Conservation (phyloP, 2,797 vertebrate genomes). For the Decapterus maruadsi region DNA sequence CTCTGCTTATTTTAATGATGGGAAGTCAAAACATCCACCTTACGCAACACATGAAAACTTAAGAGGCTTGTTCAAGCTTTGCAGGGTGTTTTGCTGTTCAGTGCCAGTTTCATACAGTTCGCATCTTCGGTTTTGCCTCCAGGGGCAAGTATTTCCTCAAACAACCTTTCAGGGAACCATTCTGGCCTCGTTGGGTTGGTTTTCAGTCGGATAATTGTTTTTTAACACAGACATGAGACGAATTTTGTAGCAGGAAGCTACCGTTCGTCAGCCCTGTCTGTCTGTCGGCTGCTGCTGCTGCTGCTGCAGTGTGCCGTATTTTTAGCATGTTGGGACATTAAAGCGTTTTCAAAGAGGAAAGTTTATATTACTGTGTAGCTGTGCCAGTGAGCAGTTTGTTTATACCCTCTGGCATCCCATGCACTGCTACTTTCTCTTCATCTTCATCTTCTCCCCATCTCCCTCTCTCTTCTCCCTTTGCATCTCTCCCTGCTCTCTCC, state of each 20-base stretch:
- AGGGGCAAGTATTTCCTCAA: slow-evolving; percentile 1
- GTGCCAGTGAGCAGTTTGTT: slow-evolving; percentile 66
- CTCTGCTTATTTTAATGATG: not conserved
- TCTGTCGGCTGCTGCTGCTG: slow-evolving; percentile 38
- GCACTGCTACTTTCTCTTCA: slow-evolving; percentile 30
- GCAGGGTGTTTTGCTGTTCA: not conserved
- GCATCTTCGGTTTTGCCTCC: slow-evolving; percentile 24
- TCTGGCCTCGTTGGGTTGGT: not conserved
- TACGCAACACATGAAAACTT: not conserved
- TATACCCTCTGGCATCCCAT: slow-evolving; percentile 50
- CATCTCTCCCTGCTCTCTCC: slow-evolving; percentile 18
- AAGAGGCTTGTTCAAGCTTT: not conserved
- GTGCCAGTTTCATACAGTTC: slow-evolving; percentile 2
- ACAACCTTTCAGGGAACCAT: not conserved
- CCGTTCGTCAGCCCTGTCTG: not conserved
- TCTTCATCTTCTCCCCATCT: slow-evolving; percentile 20
- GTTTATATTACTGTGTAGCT: slow-evolving; percentile 48
- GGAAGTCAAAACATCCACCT: not conserved
- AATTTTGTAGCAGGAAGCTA: not conserved
- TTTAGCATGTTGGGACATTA: slow-evolving; percentile 47
- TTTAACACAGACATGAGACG: not conserved
- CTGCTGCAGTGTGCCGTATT: slow-evolving; percentile 45
- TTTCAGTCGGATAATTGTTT: slow-evolving; percentile 17
- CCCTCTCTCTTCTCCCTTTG: slow-evolving; percentile 3
- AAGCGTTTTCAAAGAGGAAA: slow-evolving; percentile 55